Evolutionary conservation across 2,113 vertebrate genomes (phyloP), one percentile per base, ranked within the genome.

Genomic region (Glaucidium brasilianum): DNA sequence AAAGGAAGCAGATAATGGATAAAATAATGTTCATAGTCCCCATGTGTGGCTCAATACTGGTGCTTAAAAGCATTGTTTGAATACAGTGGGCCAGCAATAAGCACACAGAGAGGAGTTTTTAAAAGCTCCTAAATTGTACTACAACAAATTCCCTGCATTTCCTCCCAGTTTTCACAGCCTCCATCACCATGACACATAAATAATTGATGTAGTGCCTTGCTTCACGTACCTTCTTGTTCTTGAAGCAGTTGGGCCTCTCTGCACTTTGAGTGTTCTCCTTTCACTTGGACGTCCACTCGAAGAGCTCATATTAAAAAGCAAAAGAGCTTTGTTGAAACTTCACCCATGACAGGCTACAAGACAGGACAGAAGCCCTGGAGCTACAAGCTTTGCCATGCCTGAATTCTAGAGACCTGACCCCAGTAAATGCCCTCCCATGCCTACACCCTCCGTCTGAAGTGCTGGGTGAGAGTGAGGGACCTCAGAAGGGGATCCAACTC

Each of bases 1-100:
- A 85, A 85, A 90, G 89, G 89, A 88, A 88, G 80, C 53, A 79
- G 77, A 95, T 27, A 94, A 50, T 10, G 77, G 52, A 55, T 41
- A 83, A 92, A 94, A 80, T 43, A 85, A 63, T 39, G 45, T 47
- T 76, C 59, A 25, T 50, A 71, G 35, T 34, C 41, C 39, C 39
- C 23, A 0, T 15, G 37, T 12, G 22, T 35, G 74, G 66, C 80
- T 90, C 62, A 50, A 27, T 55, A 9, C 5, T 2, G 7, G 17
- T 69, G 69, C 55, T 76, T 73, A 55, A 79, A 94, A 92, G 41
- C 21, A 7, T 35, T 85, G 25, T n/a, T 60, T 81, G 49, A 26
- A 77, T 32, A 59, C 32, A 88, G 50, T 3, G 15, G 14, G 50
- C 29, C 43, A 63, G 45, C 49, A 87, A 13, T 9, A 64, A 87